These are phyloP conservation scores for Emmelina monodactyla DNA, from an alignment of 2,888 invertebrate species.

Conservation along the genomic window DNA sequence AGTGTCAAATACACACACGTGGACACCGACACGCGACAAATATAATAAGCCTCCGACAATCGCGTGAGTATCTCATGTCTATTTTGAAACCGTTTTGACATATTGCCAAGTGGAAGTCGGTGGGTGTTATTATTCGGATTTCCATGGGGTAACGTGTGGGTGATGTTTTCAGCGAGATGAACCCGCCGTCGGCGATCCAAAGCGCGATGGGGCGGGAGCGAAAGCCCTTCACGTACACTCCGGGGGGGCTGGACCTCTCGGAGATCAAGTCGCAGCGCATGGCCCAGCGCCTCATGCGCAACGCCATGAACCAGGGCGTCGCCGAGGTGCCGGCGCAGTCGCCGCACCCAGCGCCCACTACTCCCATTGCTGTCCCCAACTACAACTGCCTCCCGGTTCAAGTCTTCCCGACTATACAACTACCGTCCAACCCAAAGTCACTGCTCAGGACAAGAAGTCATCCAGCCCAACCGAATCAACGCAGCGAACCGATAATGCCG, in stretches of 20 bases:
- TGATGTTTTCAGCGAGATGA: constrained; percentile 55
- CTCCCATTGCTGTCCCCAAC: constrained; percentile 42
- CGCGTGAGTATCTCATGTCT: constrained; percentile 51
- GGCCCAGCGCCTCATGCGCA: constrained; percentile 74
- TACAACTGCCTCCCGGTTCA: constrained; percentile 58
- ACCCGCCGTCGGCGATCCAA: constrained; percentile 86
- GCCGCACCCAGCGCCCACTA: constrained; percentile 58
- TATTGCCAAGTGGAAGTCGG: constrained; percentile 42
- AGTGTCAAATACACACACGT: constrained; percentile 31
- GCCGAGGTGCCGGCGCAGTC: constrained; percentile 65
- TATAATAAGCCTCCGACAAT: constrained; percentile 29
- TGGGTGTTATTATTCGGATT: constrained; percentile 22
- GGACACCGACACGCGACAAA: constrained; percentile 32
- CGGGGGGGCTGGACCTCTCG: constrained; percentile 89
- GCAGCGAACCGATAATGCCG: constrained; percentile 1
- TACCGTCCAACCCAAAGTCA: constrained; percentile 74
- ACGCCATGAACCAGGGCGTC: constrained; percentile 73
- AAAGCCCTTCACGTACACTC: constrained; percentile 95
- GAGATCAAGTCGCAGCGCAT: constrained; percentile 91
- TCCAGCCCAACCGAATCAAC: too few relatives aligned
- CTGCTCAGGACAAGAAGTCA: constrained; percentile 48
- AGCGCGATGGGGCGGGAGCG: constrained; percentile 92
- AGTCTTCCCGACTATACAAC: constrained; percentile 70
- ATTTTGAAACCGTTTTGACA: constrained; percentile 49
- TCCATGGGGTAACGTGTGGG: constrained; percentile 23